Conservation (phyloP, 2,888 invertebrate species). For the Orthosia cruda region DNA sequence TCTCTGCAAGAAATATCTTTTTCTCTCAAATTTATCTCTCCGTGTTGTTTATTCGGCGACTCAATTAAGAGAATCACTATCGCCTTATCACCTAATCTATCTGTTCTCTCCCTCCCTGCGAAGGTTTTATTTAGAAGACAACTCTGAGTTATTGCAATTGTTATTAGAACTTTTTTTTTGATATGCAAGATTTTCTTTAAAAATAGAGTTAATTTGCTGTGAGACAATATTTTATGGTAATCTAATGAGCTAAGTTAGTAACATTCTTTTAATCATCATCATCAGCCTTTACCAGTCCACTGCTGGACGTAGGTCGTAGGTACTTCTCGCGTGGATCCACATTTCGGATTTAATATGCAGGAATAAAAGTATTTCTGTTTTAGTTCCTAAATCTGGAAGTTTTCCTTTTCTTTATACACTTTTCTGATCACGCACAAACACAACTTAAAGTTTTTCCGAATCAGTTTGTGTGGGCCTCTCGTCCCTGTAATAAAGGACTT, state of each 20-base stretch:
- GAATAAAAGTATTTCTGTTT: neutral
- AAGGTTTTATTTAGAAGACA: constrained; percentile 43
- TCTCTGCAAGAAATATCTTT: constrained; percentile 14
- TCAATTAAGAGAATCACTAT: constrained; percentile 58
- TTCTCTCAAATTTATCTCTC: constrained; percentile 23
- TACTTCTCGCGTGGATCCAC: no score
- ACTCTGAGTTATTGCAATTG: constrained; percentile 30
- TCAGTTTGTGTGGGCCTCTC: constrained; percentile 23
- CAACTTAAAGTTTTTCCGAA: constrained; percentile 42
- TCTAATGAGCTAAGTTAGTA: no score
- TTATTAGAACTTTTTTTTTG: neutral
- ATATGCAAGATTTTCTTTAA: neutral
- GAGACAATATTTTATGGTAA: no score
- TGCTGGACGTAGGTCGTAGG: no score
- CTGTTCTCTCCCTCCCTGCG: constrained; percentile 32
- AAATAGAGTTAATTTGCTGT: neutral
- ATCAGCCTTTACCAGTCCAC: no score
- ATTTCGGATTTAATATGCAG: no score
- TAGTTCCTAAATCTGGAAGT: neutral
- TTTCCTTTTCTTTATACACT: constrained; percentile 6
- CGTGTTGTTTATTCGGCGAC: constrained; percentile 52
- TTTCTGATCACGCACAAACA: constrained; percentile 56
- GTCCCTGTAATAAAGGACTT: constrained; percentile 27
- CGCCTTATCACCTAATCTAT: constrained; percentile 61
- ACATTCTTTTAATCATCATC: no score